Percentiles rank a stretch among this genome's conserved stretches.
Evolutionary conservation across 2,888 invertebrate genomes (phyloP).

Genomic region (Brachyptera risi): DNA sequence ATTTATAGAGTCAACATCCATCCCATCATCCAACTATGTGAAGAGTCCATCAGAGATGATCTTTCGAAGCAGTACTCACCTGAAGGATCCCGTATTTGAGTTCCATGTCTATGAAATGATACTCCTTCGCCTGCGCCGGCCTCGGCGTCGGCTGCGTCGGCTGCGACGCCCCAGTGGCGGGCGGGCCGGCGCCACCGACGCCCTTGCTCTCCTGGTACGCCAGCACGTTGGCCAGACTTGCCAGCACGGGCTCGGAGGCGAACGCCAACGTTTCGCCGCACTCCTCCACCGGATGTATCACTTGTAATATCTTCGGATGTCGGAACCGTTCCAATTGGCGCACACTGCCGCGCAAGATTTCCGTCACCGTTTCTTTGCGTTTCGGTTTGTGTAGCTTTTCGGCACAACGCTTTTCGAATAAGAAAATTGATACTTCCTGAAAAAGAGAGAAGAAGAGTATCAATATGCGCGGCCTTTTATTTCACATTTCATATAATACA

Average conservation of each 20-base stretch:
- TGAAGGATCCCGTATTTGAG: conserved; percentile 90
- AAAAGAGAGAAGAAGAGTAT: no score
- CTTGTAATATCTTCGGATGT: conserved; percentile 76
- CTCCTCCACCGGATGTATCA: conserved; percentile 73
- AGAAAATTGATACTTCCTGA: conserved; percentile 90
- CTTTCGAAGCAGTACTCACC: conserved; percentile 58
- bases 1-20: not conserved
- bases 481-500: no score
- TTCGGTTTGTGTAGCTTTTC: conserved; percentile 92
- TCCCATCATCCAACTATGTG: no score
- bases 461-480: no score
- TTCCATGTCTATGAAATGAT: conserved; percentile 87
- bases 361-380: conserved; percentile 86
- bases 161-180: conserved; percentile 41
- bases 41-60: no score
- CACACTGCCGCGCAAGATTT: conserved; percentile 76
- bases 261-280: conserved; percentile 86
- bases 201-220: conserved; percentile 66
- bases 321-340: conserved; percentile 74
- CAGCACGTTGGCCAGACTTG: conserved; percentile 84
- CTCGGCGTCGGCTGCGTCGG: conserved; percentile 44
- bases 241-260: conserved; percentile 87
- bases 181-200: conserved; percentile 42
- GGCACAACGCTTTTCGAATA: conserved; percentile 88
- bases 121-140: conserved; percentile 70